Evolutionary conservation across 1,140 invertebrate genomes (phyloP).

Genomic region (Macrocentrus cingulum): DNA sequence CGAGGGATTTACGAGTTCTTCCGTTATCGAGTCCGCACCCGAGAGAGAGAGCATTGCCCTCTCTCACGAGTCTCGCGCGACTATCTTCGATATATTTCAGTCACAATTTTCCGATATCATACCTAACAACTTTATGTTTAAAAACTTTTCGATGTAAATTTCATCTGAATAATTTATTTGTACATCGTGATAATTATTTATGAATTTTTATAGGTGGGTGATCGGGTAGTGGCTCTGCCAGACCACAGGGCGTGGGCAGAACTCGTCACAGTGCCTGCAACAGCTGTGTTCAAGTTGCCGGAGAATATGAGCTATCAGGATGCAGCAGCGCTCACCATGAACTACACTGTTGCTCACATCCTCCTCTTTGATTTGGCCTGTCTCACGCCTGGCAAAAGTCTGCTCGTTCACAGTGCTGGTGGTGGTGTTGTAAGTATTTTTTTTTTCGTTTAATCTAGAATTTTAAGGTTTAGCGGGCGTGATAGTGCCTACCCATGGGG

Average conservation of each 20-base stretch:
- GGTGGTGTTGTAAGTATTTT: constrained; percentile 81
- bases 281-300: constrained; percentile 79
- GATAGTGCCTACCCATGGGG: no score
- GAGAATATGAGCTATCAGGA: constrained; percentile 76
- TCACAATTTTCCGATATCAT: no score
- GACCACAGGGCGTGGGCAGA: constrained; percentile 86
- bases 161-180: not conserved
- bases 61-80: no score
- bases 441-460: no score
- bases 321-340: constrained; percentile 81
- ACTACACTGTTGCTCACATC: constrained; percentile 84
- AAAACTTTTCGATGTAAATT: not conserved
- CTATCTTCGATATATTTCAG: not conserved
- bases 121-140: not conserved
- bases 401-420: constrained; percentile 83
- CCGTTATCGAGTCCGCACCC: not conserved
- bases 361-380: constrained; percentile 82
- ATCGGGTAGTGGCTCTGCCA: constrained; percentile 81
- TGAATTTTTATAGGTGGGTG: constrained; percentile 68
- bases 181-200: not conserved
- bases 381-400: constrained; percentile 74
- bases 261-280: constrained; percentile 73
- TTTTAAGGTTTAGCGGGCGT: no score
- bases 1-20: not conserved
- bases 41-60: not conserved